Evolutionary conservation across 2,888 invertebrate species (phyloP).

Genomic region (Spodoptera exigua): DNA sequence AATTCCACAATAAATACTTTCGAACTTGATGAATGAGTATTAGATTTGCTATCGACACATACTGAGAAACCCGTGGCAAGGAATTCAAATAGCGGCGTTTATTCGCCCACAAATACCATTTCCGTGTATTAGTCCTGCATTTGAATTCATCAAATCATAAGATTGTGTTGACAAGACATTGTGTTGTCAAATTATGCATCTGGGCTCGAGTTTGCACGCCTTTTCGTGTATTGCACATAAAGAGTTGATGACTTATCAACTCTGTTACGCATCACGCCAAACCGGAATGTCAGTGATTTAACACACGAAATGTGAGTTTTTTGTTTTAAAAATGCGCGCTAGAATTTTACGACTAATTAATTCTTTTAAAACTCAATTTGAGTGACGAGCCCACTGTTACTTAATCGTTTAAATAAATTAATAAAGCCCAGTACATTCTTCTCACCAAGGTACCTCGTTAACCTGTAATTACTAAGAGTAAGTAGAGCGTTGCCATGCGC

Average conservation of each 20-base stretch:
- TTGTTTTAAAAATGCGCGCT: constrained; percentile 9
- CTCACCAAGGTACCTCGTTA: constrained; percentile 62
- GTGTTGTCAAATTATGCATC: constrained; percentile 12
- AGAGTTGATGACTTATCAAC: constrained; percentile 16
- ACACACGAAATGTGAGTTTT: constrained; percentile 21
- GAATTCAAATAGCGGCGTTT: constrained; percentile 3
- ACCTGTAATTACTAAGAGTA: constrained; percentile 64
- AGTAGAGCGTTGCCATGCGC: constrained; percentile 73
- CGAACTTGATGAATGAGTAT: constrained; percentile 20
- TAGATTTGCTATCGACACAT: constrained; percentile 6
- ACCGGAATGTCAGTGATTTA: constrained; percentile 20
- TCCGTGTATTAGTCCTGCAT: constrained; percentile 15
- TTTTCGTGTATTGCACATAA: constrained; percentile 6
- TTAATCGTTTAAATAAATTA: constrained; percentile 51
- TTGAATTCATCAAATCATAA: constrained; percentile 14
- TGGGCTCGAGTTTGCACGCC: neutral
- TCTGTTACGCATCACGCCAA: constrained; percentile 15
- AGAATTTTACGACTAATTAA: constrained; percentile 26
- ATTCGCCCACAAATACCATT: neutral
- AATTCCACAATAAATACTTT: constrained; percentile 33
- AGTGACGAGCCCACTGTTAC: constrained; percentile 29
- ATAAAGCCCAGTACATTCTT: constrained; percentile 59
- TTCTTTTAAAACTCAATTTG: constrained; percentile 14
- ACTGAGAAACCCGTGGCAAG: constrained; percentile 4
- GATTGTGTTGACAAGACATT: neutral